Base-by-base conservation (phyloP, 2,888 invertebrate species). In the Agapostemon virescens region DNA sequence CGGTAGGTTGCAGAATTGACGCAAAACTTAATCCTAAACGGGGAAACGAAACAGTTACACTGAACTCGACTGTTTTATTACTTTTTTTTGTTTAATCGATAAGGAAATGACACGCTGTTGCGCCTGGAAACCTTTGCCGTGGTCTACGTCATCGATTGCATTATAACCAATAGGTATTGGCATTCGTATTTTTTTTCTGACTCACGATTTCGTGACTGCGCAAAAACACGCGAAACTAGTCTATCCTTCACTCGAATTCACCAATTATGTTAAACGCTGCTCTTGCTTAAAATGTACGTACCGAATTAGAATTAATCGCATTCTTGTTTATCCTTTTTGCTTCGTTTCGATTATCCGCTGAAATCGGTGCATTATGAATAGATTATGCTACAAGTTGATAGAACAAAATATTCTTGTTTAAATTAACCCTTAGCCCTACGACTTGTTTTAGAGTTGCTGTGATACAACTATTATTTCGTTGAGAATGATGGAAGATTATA, bases 231-330 rank as follows among this genome's bases (percentile, higher is more conserved):
- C 17, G 63, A 45, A 30, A 38, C n/a, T 20, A 33, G 68, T 72
- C 49, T 40, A 40, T 40, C 40, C 40, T 40, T 40, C 13, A 40
- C 13, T 40, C 13, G 13, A 13, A 40, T 40, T 13, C 40, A 13
- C 40, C 73, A 42, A 45, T 55, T 33, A 61, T 67, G 66, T n/a
- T 67, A 45, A 64, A 63, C 72, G 68, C 66, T 72, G 68, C 42
- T 76, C 72, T 80, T 69, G 49, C 72, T 72, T 45, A n/a, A 64
- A 76, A 40, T 26, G 15, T 67, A 64, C 64, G 67, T 58, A 77
- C 67, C 73, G 67, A 45, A 61, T 67, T 30, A 66, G 67, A 73
- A 77, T 23, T 73, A 66, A 45, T 26, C 33, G 40, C 64, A 15
- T 49, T 11, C 11, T 2, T 0, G 11, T 13, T 9, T 40, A n/a